phyloP scores from a whole-genome alignment of 2,113 vertebrate genomes.

The Psammodynastes pulverulentus region DNA sequence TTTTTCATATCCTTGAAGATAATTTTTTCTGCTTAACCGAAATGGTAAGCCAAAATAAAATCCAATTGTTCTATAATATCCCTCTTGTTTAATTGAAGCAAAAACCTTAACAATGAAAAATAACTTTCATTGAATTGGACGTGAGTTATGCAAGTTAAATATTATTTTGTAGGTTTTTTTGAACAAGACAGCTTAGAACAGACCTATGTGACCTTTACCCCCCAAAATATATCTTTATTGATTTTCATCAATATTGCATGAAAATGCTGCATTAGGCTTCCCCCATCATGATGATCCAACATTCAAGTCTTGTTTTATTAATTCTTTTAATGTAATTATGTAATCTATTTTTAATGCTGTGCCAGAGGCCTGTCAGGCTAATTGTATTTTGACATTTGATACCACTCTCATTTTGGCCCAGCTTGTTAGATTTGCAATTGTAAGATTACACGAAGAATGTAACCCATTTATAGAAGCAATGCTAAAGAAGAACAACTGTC shows the following conservation, averaged over 20 bases:
- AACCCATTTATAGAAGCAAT: slow-evolving; percentile 8
- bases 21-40: background rate
- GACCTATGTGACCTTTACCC: slow-evolving; percentile 29
- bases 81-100: slow-evolving; percentile 33
- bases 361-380: slow-evolving; percentile 47
- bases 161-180: slow-evolving; percentile 50
- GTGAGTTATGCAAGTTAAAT: slow-evolving; percentile 50
- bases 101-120: slow-evolving; percentile 48
- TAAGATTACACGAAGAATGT: slow-evolving; percentile 30
- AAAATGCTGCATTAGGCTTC: slow-evolving; percentile 31
- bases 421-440: slow-evolving; percentile 55
- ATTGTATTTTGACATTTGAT: slow-evolving; percentile 58
- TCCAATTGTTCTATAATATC: background rate
- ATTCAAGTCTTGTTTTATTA: slow-evolving; percentile 53
- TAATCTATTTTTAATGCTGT: slow-evolving; percentile 65
- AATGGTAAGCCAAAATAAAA: slow-evolving; percentile 17
- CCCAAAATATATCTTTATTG: slow-evolving; percentile 51
- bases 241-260: slow-evolving; percentile 57
- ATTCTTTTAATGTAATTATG: slow-evolving; percentile 52
- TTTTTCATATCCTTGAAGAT: slow-evolving; percentile 8
- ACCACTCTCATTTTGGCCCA: slow-evolving; percentile 47
- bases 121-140: slow-evolving; percentile 51
- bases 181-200: slow-evolving; percentile 55
- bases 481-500: slow-evolving; percentile 3
- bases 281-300: slow-evolving; percentile 58